A percentile compares a stretch with the other conserved stretches of the same genome.
These are phyloP conservation scores for Myotis findleyi DNA, from an alignment of 2,797 vertebrate species.

Conservation along the genomic window DNA sequence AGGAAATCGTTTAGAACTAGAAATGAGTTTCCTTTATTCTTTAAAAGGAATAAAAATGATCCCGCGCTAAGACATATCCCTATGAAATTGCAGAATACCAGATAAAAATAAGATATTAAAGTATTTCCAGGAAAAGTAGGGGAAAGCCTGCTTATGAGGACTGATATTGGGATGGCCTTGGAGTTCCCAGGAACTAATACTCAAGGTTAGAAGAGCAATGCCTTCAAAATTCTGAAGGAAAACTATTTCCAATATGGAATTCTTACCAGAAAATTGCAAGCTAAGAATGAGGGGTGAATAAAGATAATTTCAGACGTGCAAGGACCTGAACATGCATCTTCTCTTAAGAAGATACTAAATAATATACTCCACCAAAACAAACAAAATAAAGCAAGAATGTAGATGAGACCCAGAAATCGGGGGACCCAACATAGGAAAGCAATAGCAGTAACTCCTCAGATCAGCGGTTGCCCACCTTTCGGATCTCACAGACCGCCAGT, in stretches of 20 bases:
- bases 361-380: constrained; percentile 11
- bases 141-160: not conserved
- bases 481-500: too few relatives aligned
- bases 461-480: too few relatives aligned
- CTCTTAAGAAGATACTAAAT: not conserved
- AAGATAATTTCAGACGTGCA: not conserved
- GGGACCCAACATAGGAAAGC: not conserved
- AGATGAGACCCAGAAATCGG: not conserved
- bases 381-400: not conserved
- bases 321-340: not conserved
- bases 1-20: constrained; percentile 62
- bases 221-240: not conserved
- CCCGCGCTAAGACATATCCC: not conserved
- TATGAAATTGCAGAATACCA: constrained; percentile 1
- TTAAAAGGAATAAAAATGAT: constrained; percentile 59
- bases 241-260: not conserved
- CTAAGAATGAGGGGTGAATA: not conserved
- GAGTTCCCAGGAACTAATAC: not conserved
- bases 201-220: not conserved
- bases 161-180: not conserved
- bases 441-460: constrained; percentile 20
- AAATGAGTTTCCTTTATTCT: constrained; percentile 42
- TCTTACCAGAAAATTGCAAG: constrained; percentile 8
- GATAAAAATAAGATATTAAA: not conserved
- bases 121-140: not conserved